phyloP scores from a whole-genome alignment of 2,888 invertebrate species.

The Spisula solida region DNA sequence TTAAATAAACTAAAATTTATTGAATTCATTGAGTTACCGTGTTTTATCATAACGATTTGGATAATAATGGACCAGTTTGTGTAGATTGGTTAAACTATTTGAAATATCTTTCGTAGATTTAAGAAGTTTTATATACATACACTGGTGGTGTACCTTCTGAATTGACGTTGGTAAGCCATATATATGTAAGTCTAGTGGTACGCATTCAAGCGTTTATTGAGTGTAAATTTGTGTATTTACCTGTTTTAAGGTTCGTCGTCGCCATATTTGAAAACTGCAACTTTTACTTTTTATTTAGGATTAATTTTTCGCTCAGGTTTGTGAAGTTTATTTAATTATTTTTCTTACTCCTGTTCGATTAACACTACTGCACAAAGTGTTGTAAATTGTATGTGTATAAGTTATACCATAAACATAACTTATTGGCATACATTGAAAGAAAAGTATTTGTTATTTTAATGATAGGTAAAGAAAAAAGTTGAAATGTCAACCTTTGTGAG shows the following conservation, averaged over 20 bases:
- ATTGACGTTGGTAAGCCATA: not conserved
- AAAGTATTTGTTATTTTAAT: too few species aligned
- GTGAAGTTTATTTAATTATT: not conserved
- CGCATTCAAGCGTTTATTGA: slow-evolving; percentile 6
- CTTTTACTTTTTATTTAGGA: slow-evolving; percentile 2
- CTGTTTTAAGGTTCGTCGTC: not conserved
- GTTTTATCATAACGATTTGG: not conserved
- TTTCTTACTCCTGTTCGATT: not conserved
- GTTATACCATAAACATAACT: too few species aligned
- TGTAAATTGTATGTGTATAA: too few species aligned
- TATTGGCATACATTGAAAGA: too few species aligned
- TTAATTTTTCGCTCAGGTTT: not conserved
- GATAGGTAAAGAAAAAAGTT: too few species aligned
- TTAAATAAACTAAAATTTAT: not conserved
- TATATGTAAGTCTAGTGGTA: slow-evolving; percentile 5
- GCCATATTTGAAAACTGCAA: slow-evolving; percentile 14
- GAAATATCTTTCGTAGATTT: not conserved
- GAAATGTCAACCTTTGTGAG: too few species aligned
- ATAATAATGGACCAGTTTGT: not conserved
- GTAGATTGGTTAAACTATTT: not conserved
- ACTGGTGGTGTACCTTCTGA: not conserved
- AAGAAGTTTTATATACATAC: slow-evolving; percentile 2
- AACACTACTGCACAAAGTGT: too few species aligned
- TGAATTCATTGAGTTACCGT: not conserved
- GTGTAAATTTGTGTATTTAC: slow-evolving; percentile 20